These are phyloP conservation scores for Drosophila ogumai DNA, from an alignment of 1,140 invertebrate genomes.

Conservation along the genomic window DNA sequence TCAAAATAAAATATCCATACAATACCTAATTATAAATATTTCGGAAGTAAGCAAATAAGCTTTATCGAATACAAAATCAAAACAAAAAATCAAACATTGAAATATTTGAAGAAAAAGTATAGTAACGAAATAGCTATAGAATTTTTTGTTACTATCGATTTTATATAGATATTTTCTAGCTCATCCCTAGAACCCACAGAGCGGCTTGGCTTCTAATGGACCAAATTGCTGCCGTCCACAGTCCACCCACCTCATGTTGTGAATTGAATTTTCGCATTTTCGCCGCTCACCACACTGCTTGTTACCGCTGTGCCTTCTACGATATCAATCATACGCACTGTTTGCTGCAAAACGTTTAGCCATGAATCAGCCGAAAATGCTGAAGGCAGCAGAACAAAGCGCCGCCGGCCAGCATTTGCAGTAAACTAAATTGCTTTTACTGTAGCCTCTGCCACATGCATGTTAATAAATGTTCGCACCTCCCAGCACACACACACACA, in stretches of 20 bases:
- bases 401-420: conserved; percentile 67
- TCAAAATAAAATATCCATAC: too few species aligned
- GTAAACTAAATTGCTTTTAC: conserved; percentile 83
- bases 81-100: too few species aligned
- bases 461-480: conserved; percentile 82
- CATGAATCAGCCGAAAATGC: conserved; percentile 78
- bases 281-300: conserved; percentile 2
- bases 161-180: neutral
- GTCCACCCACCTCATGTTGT: conserved; percentile 33
- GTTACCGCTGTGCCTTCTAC: conserved; percentile 34
- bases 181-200: neutral
- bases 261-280: conserved; percentile 69
- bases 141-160: too few species aligned
- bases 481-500: conserved; percentile 25
- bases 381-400: conserved; percentile 52
- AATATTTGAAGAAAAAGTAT: too few species aligned
- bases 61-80: too few species aligned
- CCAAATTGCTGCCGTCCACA: neutral
- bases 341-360: conserved; percentile 72
- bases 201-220: conserved; percentile 29
- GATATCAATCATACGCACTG: conserved; percentile 83
- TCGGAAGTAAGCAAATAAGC: too few species aligned
- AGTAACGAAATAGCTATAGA: too few species aligned
- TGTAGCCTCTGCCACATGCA: conserved; percentile 51
- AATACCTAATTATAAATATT: too few species aligned